Base-by-base conservation (phyloP, 2,797 vertebrate species). In the Moxostoma hubbsi region DNA sequence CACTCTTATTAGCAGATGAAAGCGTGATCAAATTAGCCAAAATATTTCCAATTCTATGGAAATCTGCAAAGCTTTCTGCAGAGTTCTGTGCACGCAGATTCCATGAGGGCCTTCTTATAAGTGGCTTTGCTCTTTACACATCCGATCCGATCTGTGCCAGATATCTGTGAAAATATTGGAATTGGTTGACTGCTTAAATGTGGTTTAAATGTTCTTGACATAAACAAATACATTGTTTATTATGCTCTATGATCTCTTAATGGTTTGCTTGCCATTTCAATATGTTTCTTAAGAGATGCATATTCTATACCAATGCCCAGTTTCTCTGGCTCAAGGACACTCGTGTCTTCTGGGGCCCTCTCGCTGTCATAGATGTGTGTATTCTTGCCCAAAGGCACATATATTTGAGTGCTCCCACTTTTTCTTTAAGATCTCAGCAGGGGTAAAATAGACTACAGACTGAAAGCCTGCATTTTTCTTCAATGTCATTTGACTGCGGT, bases 391-490 rank as follows among this genome's bases (percentile, higher is more conserved):
- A 55, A n/a, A 66, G 64, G n/a, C 70, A 58, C 47, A 65, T 2
- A 67, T 55, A 45, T 18, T 66, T 63, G 24, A 45, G 24, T 1
- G 18, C n/a, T 7, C 58, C 58, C 46, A 69, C 70, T 66, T 43
- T 43, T 16, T 18, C 74, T 58, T 46, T 36, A 55, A 43, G 50
- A 16, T 36, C 53, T 54, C 45, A 50, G 65, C 10, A 59, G 65
- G 9, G 11, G 66, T 72, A 73, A 78, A 10, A 24, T 43, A 5
- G 49, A 50, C 62, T 57, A 9, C 45, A 67, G 59, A 73, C 67
- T 76, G 67, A 83, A 79, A 76, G 36, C 36, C 43, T 36, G 46
- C n/a, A 2, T 67, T 13, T 46, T 36, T 58, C 47, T 80, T 83
- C 61, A 72, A 72, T 63, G 82, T 51, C 24, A 77, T 64, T 69